These are phyloP conservation scores for Thamnophis elegans DNA, from an alignment of 2,797 vertebrate genomes.

Conservation along the genomic window DNA sequence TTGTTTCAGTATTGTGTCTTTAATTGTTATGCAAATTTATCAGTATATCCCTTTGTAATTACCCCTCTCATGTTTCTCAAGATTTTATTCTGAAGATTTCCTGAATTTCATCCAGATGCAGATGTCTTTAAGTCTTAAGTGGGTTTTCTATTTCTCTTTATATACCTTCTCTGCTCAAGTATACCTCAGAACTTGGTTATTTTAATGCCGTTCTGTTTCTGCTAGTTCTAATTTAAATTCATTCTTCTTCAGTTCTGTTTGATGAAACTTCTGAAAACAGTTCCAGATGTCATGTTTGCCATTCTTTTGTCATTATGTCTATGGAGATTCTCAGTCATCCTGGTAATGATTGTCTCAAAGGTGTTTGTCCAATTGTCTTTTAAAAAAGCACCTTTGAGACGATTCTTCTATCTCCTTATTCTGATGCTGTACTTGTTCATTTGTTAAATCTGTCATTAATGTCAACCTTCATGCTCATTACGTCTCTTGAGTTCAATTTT, in stretches of 20 bases:
- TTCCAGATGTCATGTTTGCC: neutral
- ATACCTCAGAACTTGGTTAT: neutral
- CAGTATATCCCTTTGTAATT: neutral
- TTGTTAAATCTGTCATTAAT: neutral
- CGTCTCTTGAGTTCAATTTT: neutral
- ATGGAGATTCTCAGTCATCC: neutral
- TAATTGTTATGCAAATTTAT: neutral
- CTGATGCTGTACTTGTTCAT: neutral
- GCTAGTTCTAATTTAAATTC: neutral
- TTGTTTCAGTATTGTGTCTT: neutral
- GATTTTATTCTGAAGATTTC: neutral
- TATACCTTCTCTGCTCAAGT: neutral
- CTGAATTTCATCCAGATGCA: neutral
- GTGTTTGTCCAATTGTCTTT: neutral
- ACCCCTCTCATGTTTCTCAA: neutral
- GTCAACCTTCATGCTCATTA: neutral
- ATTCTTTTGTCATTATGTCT: neutral
- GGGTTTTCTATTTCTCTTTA: neutral
- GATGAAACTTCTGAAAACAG: neutral
- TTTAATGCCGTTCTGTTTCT: neutral
- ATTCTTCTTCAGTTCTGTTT: neutral
- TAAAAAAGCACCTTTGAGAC: neutral
- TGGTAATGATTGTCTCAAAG: neutral
- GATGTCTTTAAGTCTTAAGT: neutral
- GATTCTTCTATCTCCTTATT: neutral